A percentile compares a stretch with the other conserved stretches of the same genome.
Evolutionary conservation across 2,888 invertebrate genomes (phyloP).

Genomic region (Hyposoter dolosus): DNA sequence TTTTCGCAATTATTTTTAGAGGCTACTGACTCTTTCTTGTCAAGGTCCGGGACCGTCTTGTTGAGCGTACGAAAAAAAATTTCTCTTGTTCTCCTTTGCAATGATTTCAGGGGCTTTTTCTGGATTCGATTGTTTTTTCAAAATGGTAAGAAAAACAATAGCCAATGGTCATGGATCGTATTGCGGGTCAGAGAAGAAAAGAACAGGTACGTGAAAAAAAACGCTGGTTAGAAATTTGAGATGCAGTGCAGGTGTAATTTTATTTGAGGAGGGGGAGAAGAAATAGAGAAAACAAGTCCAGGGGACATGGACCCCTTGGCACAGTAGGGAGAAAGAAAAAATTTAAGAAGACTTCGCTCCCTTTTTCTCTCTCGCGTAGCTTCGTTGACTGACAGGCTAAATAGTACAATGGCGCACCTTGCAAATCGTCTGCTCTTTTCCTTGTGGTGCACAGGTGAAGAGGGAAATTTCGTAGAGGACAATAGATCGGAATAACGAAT

Average conservation of each 20-base stretch:
- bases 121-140: not conserved
- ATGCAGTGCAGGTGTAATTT: slow-evolving; percentile 69
- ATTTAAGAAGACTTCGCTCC: slow-evolving; percentile 53
- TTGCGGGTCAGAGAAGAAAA: not conserved
- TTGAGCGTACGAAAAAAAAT: not conserved
- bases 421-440: slow-evolving; percentile 68
- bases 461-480: slow-evolving; percentile 65
- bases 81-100: not conserved
- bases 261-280: slow-evolving; percentile 53
- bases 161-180: slow-evolving; percentile 4
- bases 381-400: slow-evolving; percentile 42
- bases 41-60: not conserved
- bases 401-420: slow-evolving; percentile 72
- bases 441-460: slow-evolving; percentile 67
- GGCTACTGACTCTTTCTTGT: not conserved
- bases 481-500: slow-evolving; percentile 67
- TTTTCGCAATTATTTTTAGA: not conserved
- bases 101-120: not conserved
- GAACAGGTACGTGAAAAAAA: slow-evolving; percentile 37
- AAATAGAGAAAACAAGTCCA: slow-evolving; percentile 60
- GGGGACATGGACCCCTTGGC: slow-evolving; percentile 44
- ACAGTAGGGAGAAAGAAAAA: slow-evolving; percentile 57
- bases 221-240: slow-evolving; percentile 65
- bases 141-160: not conserved
- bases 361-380: not conserved